Evolutionary conservation across 2,888 invertebrate genomes (phyloP), one percentile per base, ranked within the genome.

Genomic region (Sesamia inferens): DNA sequence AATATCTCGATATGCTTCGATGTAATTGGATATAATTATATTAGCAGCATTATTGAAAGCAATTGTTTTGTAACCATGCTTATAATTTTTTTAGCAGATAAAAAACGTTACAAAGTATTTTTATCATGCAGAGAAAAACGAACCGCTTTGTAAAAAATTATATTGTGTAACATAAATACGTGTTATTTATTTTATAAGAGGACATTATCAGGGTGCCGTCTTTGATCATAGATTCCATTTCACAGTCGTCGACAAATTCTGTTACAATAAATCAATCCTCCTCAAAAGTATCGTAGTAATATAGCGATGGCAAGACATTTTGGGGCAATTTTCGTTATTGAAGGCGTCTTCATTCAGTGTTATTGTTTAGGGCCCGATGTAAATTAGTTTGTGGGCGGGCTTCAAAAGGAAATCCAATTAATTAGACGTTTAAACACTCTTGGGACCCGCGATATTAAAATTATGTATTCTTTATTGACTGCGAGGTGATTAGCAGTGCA

Each of bases 291-390:
- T 86, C 39, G 39, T 39, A 39, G 39, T 39, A 39, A 39, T 39
- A 39, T 2, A 81, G 84, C 82, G 87, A 83, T 87, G 84, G 87
- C 86, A 89, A 92, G 88, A 92, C 85, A 91, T 92, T 93, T 92
- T 90, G 84, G 85, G 86, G 84, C 88, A 93, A 92, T 92, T 93
- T 92, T 91, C 90, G 87, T 91, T 92, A 91, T 92, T 90, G 92
- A 92, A 90, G 88, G 88, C 88, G 88, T 91, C 91, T 93, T 91
- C 88, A 90, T 90, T 90, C 88, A 79, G 79, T 90, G 91, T 92
- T 93, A 93, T 93, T 93, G 91, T 93, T 93, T 91, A 92, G 88
- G 87, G 90, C 78, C 88, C 88, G 85, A 92, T 93, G 92, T 91
- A 93, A 93, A 93, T 93, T 92, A 91, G 91, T 88, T 88, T 85